Conservation (phyloP, 2,113 vertebrate species). For the Anarhynchus alexandrinus region DNA sequence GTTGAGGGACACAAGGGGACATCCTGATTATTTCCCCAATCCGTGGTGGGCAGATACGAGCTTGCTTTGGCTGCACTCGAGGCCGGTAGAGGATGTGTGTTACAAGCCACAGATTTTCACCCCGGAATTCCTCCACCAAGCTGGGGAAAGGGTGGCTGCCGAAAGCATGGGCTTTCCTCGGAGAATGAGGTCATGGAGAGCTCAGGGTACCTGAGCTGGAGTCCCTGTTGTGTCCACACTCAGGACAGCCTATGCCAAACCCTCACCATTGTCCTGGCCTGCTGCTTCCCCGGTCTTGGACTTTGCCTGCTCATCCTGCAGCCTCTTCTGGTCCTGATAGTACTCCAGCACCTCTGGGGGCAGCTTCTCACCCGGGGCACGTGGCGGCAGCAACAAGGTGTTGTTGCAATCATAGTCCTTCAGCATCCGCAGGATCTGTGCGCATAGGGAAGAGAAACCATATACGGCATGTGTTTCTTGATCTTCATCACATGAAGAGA, state of each 20-base stretch:
- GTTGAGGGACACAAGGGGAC: not conserved
- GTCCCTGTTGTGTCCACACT: not conserved
- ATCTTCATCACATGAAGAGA: not conserved
- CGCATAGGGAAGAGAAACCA: not conserved
- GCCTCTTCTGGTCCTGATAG: conserved; percentile 68
- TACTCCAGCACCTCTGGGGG: conserved; percentile 82
- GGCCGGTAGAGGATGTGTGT: not conserved
- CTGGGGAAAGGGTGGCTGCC: not conserved
- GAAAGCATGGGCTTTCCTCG: not conserved
- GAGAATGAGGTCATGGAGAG: not conserved
- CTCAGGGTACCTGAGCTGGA: not conserved
- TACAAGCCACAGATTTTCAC: not conserved
- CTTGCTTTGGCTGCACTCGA: not conserved
- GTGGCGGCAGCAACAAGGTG: conserved; percentile 80
- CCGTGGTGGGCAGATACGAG: not conserved
- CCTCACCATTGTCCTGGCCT: conserved; percentile 37
- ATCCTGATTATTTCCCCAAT: not conserved
- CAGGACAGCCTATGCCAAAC: not conserved
- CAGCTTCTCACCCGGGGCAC: conserved; percentile 78
- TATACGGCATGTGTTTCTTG: accelerated
- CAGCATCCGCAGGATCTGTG: conserved; percentile 78
- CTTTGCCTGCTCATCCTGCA: conserved; percentile 59
- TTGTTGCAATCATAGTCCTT: conserved; percentile 77
- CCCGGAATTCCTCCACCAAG: not conserved
- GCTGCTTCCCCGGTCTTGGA: not conserved